Base-by-base conservation (phyloP, 1,140 invertebrate genomes). In the Procambarus virginalis region DNA sequence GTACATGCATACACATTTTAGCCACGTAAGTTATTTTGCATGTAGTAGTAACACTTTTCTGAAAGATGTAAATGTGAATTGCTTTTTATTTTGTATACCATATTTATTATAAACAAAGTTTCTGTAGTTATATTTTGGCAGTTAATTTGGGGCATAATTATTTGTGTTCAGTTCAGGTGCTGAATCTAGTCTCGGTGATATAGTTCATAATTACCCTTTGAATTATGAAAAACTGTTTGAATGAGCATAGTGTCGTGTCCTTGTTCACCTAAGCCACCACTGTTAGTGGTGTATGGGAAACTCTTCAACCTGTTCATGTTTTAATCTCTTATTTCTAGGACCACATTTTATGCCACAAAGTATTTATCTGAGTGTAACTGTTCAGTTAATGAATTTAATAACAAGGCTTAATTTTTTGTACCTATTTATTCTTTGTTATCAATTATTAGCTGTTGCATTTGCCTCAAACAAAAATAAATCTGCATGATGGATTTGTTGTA, bases 131-230 rank as follows among this genome's bases (percentile, higher is more conserved):
- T 73, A 73, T 73, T 73, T 73, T 73, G 68, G 68, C 22, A 34
- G 22, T 73, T 73, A 34, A 34, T n/a, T 34, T 73, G 68, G 68
- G n/a, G 68, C 68, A 73, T 73, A 73, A 34, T 73, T 73, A 34
- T 73, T 73, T 73, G n/a, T 73, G 64, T 73, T 73, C 5, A 73
- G 22, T 5, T 68, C 22, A 73, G 68, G n/a, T 73, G 68, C 2
- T 73, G 68, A 73, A 73, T 73, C 68, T 73, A 73, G 68, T 73
- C 68, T 34, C 68, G 22, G 68, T 73, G 68, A 73, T 34, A 8
- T 73, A 73, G 22, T 34, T 73, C 64, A 20, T 68, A 22, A 22
- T 73, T 20, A 22, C 2, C 22, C 68, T 73, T 45, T 34, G 10
- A 34, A 34, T 6, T 73, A 22, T 9, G n/a, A 6, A 17, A 5